Percentiles rank a stretch among this genome's conserved stretches.
Evolutionary conservation across 2,888 invertebrate species (phyloP).

Genomic region (Caenorhabditis sp.): DNA sequence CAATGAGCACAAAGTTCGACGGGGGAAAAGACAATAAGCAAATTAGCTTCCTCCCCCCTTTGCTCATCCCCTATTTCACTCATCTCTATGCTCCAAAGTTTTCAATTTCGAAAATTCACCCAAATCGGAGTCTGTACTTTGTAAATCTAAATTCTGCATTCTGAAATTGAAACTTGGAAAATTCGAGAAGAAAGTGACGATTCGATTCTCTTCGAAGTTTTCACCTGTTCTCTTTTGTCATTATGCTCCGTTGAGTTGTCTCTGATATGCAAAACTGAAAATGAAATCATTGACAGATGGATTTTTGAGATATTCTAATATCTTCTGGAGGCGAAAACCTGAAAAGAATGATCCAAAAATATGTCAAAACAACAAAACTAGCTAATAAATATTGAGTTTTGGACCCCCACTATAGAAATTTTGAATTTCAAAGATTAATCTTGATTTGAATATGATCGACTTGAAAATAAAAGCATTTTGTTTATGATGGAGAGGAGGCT

Average conservation of each 20-base stretch:
- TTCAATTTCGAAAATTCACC: constrained; percentile 7
- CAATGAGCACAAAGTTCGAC: constrained; percentile 38
- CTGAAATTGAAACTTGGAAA: constrained; percentile 1
- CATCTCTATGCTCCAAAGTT: not conserved
- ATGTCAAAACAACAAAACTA: not conserved
- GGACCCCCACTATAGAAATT: constrained; percentile 10
- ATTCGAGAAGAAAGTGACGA: constrained; percentile 18
- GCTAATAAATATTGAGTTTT: constrained; percentile 4
- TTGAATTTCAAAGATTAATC: constrained; percentile 19
- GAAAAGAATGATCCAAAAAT: constrained; percentile 1
- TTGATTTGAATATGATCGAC: not conserved
- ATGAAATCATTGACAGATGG: constrained; percentile 58
- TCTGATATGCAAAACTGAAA: constrained; percentile 27
- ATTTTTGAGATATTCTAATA: not conserved
- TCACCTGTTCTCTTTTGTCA: constrained; percentile 43
- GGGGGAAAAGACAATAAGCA: constrained; percentile 24
- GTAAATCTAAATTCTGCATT: not conserved
- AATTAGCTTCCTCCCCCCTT: constrained; percentile 32
- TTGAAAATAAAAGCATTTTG: not conserved
- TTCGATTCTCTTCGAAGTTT: constrained; percentile 17
- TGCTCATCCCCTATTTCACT: constrained; percentile 1
- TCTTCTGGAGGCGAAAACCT: constrained; percentile 13
- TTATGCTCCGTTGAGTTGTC: constrained; percentile 20
- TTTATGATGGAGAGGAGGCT: not conserved
- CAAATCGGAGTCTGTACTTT: not conserved